A percentile compares a stretch with the other conserved stretches of the same genome.
Evolutionary conservation across 64 coral and sea anemone species (phyloP).

Genomic region (Montipora sp.): DNA sequence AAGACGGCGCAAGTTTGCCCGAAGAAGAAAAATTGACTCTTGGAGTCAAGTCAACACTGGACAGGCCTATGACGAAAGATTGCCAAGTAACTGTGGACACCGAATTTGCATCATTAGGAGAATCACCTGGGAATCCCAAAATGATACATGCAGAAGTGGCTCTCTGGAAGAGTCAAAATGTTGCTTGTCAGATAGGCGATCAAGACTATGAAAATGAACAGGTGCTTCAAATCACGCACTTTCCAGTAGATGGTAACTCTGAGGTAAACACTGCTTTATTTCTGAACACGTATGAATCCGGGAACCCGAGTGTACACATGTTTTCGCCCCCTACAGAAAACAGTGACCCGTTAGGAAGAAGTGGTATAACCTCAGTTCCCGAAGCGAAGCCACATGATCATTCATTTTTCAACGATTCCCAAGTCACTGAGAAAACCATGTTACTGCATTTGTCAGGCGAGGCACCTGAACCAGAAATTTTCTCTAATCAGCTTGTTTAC

Average conservation of each 20-base stretch:
- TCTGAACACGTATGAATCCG: not conserved
- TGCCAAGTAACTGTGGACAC: no score
- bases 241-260: not conserved
- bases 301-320: not conserved
- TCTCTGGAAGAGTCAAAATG: no score
- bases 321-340: not conserved
- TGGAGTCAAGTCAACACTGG: no score
- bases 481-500: not conserved
- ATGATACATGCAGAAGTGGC: no score
- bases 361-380: not conserved
- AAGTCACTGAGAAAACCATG: not conserved
- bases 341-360: conserved; percentile 1
- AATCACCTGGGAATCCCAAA: no score
- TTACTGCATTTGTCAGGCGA: not conserved
- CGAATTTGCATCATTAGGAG: no score
- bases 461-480: not conserved
- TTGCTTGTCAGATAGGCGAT: no score
- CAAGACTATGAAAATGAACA: not conserved
- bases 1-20: no score
- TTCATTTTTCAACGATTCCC: not conserved
- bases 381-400: not conserved
- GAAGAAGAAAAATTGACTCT: no score
- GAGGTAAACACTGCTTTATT: not conserved
- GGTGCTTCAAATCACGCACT: conserved; percentile 10
- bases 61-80: no score